Percentiles rank a stretch among this genome's conserved stretches.
Evolutionary conservation across 2,113 vertebrate species (phyloP).

Genomic region (Cavia aperea): DNA sequence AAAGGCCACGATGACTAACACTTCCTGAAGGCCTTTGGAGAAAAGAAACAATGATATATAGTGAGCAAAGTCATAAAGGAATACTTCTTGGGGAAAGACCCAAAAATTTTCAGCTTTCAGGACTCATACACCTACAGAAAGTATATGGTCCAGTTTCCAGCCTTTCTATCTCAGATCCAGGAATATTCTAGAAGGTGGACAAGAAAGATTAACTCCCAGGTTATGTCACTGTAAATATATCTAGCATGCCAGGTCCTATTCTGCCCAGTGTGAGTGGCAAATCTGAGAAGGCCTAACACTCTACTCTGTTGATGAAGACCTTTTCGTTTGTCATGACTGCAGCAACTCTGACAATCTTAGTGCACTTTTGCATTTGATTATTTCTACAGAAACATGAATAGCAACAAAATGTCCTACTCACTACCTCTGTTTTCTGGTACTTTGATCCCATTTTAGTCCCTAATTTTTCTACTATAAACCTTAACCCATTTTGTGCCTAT

Average conservation of each 20-base stretch:
- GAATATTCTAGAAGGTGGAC: background rate
- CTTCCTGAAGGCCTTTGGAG: background rate
- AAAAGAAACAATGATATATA: background rate
- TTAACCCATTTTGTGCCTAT: background rate
- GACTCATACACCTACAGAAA: background rate
- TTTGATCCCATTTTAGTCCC: background rate
- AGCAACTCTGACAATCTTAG: background rate
- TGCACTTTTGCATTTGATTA: background rate
- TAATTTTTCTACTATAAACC: background rate
- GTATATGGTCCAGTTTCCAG: fast-evolving
- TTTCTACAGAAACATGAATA: background rate
- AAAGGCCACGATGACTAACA: background rate
- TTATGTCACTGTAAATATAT: background rate
- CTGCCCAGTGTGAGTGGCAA: background rate
- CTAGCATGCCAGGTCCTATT: background rate
- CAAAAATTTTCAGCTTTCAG: background rate
- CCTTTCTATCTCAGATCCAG: background rate
- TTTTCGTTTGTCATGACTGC: background rate
- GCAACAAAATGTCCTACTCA: background rate
- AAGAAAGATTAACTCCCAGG: background rate
- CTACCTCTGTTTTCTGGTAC: background rate
- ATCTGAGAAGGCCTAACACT: background rate
- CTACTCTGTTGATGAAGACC: background rate
- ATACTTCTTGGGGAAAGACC: background rate
- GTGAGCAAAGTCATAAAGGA: background rate